Base-by-base conservation (phyloP, 2,888 invertebrate genomes). In the Pristionchus mayeri region DNA sequence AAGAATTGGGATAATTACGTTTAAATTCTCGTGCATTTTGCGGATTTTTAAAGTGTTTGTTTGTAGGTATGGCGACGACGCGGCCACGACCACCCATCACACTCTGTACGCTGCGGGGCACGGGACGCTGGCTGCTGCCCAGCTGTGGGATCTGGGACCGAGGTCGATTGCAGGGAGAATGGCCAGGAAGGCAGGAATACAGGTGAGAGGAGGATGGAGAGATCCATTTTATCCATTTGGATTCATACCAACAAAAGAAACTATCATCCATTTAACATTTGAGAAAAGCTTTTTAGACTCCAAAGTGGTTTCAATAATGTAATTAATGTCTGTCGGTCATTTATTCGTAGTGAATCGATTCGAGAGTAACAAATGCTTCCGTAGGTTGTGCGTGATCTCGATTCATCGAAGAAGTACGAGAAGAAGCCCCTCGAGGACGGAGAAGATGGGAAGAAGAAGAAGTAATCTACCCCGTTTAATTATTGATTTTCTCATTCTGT, bases 21-120 rank as follows among this genome's bases (percentile, higher is more conserved):
- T 54, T 1, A n/a, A 21, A 54, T n/a, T 2, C 7, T 54, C n/a
- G n/a, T 54, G 18, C 18, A 27, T 18, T 9, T 24, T 24, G 6
- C 16, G 24, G 27, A 6, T 57, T 4, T 11, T 24, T 1, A 2
- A 57, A 57, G 18, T 9, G 18, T 13, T 24, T 44, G 6, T 24
- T 7, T 24, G 16, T 93, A 96, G 96, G 91, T 96, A 96, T 93
- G 96, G 96, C 0, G 93, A 94, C 18, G 94, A 95, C 24, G 95
- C 95, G 40, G 95, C 95, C 0, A 94, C 94, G 86, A 94, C 95
- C 6, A 95, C 96, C 0, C 95, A 95, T 75, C 95, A 95, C 90
- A 95, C 95, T 0, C 94, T 96, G 75, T 94, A 95, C 89, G 95
- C 96, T 0, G 94, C 95, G 7, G 96, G 96, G 13, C 96, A 96